A percentile compares a stretch with the other conserved stretches of the same genome.
Evolutionary conservation across 35 echinoderm and acorn worm genomes (phyloP).

Genomic region (Apostichopus japonicus): DNA sequence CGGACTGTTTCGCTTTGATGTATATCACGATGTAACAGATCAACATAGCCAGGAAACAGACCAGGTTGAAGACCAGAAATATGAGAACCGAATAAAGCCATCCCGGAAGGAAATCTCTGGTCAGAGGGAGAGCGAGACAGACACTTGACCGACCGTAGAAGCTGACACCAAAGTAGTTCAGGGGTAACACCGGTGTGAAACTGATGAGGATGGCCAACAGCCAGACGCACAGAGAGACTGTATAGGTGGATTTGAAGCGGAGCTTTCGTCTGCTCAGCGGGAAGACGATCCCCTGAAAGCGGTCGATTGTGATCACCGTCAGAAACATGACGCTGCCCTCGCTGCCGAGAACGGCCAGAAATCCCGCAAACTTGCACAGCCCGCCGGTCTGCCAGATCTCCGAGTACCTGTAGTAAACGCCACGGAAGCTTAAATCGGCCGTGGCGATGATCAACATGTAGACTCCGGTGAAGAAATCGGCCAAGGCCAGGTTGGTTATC

Average conservation of each 20-base stretch:
- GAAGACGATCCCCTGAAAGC: constrained; percentile 16
- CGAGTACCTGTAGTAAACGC: neutral
- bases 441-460: constrained; percentile 18
- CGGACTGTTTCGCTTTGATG: neutral
- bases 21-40: constrained; percentile 69
- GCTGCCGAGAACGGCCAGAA: constrained; percentile 41
- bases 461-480: constrained; percentile 18
- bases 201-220: constrained; percentile 16
- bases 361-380: constrained; percentile 46
- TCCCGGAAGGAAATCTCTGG: neutral
- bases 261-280: constrained; percentile 40
- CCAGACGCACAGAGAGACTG: constrained; percentile 34
- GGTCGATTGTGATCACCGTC: neutral
- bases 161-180: constrained; percentile 5
- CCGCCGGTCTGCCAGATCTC: neutral
- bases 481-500: neutral
- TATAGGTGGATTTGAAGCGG: neutral
- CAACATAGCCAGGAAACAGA: constrained; percentile 60
- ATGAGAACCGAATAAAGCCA: constrained; percentile 35
- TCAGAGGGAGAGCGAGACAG: constrained; percentile 72
- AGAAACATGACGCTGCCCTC: neutral
- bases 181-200: constrained; percentile 12
- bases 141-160: constrained; percentile 76
- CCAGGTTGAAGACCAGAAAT: constrained; percentile 69
- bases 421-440: neutral